Conservation (phyloP, 2,797 vertebrate genomes). For the Tapirus indicus region DNA sequence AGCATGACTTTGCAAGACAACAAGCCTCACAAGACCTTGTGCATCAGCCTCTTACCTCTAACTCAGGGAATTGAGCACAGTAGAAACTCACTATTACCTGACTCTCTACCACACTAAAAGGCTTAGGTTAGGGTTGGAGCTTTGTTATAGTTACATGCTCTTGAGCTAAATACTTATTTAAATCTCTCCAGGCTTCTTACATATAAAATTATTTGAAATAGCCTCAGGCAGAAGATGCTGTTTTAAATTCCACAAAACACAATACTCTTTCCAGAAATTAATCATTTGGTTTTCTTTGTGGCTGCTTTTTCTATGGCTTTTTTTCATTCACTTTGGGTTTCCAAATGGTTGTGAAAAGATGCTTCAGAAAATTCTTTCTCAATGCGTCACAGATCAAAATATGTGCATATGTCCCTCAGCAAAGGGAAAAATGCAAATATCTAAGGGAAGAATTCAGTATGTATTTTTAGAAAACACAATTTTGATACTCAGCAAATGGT, state of each 20-base stretch:
- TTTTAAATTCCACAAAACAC: slow-evolving; percentile 21
- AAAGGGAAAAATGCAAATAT: slow-evolving; percentile 59
- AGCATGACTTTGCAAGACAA: background rate
- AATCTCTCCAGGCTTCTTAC: slow-evolving; percentile 36
- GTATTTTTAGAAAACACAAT: slow-evolving; percentile 74
- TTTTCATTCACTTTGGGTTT: background rate
- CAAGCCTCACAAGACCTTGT: background rate
- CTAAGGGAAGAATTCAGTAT: background rate
- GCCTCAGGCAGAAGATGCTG: background rate
- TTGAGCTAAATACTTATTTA: background rate
- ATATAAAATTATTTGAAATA: slow-evolving; percentile 2
- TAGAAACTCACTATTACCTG: background rate
- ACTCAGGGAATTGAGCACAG: background rate
- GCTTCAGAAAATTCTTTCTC: slow-evolving; percentile 37
- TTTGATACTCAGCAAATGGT: slow-evolving; percentile 70
- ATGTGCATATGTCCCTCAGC: background rate
- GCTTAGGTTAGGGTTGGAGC: background rate
- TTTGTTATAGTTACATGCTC: background rate
- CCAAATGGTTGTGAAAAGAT: background rate
- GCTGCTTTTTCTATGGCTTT: background rate
- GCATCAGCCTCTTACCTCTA: background rate
- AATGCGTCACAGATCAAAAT: slow-evolving; percentile 30
- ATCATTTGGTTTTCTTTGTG: background rate
- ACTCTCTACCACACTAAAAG: background rate
- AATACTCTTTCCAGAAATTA: background rate